Percentiles rank a stretch among this genome's conserved stretches.
phyloP scores from a whole-genome alignment of 2,113 vertebrate species.

The Chaetodon trifascialis region DNA sequence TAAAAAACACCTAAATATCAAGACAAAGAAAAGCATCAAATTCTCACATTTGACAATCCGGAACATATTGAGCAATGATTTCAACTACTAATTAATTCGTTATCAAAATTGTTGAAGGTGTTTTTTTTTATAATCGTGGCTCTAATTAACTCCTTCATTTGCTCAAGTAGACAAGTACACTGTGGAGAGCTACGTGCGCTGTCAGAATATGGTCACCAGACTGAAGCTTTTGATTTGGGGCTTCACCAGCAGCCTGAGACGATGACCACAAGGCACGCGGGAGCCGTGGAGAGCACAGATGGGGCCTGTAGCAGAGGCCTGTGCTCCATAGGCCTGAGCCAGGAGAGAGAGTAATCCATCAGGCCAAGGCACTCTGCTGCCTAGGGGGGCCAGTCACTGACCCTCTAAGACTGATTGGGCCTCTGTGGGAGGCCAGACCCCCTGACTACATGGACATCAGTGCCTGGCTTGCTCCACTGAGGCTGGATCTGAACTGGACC shows the following conservation, averaged over 20 bases:
- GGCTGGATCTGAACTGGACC: slow-evolving; percentile 67
- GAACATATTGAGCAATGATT: background rate
- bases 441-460: slow-evolving; percentile 78
- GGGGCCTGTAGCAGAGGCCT: slow-evolving; percentile 65
- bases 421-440: slow-evolving; percentile 74
- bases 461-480: slow-evolving; percentile 76
- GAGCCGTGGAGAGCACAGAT: slow-evolving; percentile 79
- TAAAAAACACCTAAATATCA: background rate
- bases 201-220: slow-evolving; percentile 36
- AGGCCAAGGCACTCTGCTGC: slow-evolving; percentile 73
- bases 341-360: slow-evolving; percentile 81
- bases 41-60: background rate
- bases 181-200: background rate
- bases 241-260: slow-evolving; percentile 66
- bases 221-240: slow-evolving; percentile 55
- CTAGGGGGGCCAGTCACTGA: slow-evolving; percentile 73
- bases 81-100: background rate
- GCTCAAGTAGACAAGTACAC: background rate
- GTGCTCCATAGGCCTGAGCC: slow-evolving; percentile 65
- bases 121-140: background rate
- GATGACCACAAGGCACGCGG: slow-evolving; percentile 66
- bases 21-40: background rate
- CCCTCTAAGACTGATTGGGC: slow-evolving; percentile 82
- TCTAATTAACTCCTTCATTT: background rate
- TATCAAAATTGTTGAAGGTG: background rate